Evolutionary conservation across 2,113 vertebrate species (phyloP).

Genomic region (Chitala chitala): DNA sequence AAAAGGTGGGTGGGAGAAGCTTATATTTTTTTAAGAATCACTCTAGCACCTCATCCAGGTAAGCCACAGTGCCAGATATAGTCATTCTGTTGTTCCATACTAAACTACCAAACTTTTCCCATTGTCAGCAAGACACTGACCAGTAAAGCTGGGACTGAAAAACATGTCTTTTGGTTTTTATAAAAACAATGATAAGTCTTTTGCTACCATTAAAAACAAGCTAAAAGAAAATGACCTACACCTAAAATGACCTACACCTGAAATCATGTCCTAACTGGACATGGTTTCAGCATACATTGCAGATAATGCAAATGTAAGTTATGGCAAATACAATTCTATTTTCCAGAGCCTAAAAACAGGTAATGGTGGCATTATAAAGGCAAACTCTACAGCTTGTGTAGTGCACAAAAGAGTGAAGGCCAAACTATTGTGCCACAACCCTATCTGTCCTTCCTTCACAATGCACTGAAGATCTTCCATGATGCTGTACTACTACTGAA

Average conservation of each 20-base stretch:
- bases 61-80: too few relatives aligned
- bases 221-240: constrained; percentile 25
- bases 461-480: constrained; percentile 32
- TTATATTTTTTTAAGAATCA: too few relatives aligned
- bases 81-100: too few relatives aligned
- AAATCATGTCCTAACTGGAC: too few relatives aligned
- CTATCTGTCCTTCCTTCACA: constrained; percentile 26
- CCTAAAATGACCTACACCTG: too few relatives aligned
- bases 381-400: neutral
- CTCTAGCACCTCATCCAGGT: neutral
- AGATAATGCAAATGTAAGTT: constrained; percentile 37
- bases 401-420: constrained; percentile 18
- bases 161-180: constrained; percentile 10
- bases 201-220: constrained; percentile 20
- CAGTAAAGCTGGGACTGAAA: neutral
- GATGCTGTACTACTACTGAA: constrained; percentile 26
- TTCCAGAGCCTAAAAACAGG: neutral
- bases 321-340: constrained; percentile 24
- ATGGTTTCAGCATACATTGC: constrained; percentile 34
- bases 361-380: neutral
- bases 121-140: constrained; percentile 10
- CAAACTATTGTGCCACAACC: constrained; percentile 17
- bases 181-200: neutral
- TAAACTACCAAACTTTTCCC: constrained; percentile 21
- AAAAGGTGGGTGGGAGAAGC: neutral